These are phyloP conservation scores for Poliocrania exsul DNA, from an alignment of 2,797 vertebrate species.

Conservation along the genomic window DNA sequence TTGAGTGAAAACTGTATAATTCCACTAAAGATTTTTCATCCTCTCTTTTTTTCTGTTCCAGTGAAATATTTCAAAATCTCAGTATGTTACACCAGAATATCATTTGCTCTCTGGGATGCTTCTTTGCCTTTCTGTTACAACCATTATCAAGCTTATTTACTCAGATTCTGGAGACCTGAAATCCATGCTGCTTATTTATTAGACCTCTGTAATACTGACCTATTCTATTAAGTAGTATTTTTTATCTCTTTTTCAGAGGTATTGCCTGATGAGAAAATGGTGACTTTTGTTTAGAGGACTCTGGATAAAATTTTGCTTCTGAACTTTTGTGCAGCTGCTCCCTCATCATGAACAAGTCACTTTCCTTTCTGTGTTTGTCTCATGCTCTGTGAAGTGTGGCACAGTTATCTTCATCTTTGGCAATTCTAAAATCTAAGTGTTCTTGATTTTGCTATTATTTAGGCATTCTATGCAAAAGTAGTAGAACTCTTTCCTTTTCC, in stretches of 20 bases:
- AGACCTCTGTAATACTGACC: not conserved
- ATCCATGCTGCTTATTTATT: not conserved
- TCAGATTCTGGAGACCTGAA: not conserved
- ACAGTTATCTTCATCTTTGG: not conserved
- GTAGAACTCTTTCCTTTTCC: not conserved
- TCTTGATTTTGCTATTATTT: not conserved
- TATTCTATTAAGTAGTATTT: not conserved
- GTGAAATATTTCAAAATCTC: not conserved
- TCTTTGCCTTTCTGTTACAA: not conserved
- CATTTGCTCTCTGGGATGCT: not conserved
- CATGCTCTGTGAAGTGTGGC: accelerated
- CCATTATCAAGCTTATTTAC: not conserved
- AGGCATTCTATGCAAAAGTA: not conserved
- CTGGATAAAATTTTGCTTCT: not conserved
- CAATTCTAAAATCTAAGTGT: not conserved
- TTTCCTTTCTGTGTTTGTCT: not conserved
- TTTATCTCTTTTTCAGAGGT: not conserved
- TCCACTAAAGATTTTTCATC: not conserved
- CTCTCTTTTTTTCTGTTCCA: not conserved
- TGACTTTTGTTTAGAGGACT: not conserved
- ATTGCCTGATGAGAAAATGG: not conserved
- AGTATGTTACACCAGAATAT: accelerated
- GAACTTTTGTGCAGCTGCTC: not conserved
- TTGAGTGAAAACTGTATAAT: not conserved
- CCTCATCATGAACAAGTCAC: not conserved